Evolutionary conservation across 2,797 vertebrate species (phyloP).

Genomic region (Poeciliopsis paucimaculata): DNA sequence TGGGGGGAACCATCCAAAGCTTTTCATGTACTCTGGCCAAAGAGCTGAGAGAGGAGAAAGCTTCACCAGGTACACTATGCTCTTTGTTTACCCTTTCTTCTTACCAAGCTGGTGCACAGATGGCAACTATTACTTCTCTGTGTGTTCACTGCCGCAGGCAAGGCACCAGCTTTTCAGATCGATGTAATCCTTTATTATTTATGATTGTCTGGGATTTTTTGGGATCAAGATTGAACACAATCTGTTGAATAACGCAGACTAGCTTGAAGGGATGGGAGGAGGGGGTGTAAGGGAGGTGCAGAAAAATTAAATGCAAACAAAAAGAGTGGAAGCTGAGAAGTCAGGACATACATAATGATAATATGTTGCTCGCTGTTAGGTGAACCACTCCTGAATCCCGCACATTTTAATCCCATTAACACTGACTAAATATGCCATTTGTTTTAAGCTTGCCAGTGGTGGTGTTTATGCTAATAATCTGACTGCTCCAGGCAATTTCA

Average conservation of each 20-base stretch:
- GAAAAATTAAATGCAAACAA: slow-evolving; percentile 81
- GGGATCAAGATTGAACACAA: slow-evolving; percentile 84
- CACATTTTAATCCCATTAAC: slow-evolving; percentile 84
- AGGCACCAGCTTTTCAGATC: slow-evolving; percentile 80
- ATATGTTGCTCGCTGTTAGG: slow-evolving; percentile 76
- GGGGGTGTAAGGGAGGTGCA: slow-evolving; percentile 40
- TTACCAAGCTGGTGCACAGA: slow-evolving; percentile 84
- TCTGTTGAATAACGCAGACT: slow-evolving; percentile 80
- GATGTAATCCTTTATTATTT: slow-evolving; percentile 88
- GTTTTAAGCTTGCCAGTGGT: slow-evolving; percentile 84
- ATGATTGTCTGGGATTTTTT: slow-evolving; percentile 84
- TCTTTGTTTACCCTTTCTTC: slow-evolving; percentile 83
- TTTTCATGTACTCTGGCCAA: slow-evolving; percentile 72
- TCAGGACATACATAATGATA: slow-evolving; percentile 80
- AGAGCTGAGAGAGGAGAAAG: slow-evolving; percentile 48
- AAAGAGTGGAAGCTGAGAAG: slow-evolving; percentile 71
- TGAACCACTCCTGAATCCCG: slow-evolving; percentile 75
- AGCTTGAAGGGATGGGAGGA: slow-evolving; percentile 22
- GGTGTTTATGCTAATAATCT: slow-evolving; percentile 83
- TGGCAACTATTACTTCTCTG: slow-evolving; percentile 84
- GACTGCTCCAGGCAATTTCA: slow-evolving; percentile 77
- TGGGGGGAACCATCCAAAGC: slow-evolving; percentile 65
- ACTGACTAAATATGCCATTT: slow-evolving; percentile 86
- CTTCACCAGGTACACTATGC: slow-evolving; percentile 80
- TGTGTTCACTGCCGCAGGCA: slow-evolving; percentile 77